Evolutionary conservation across 2,797 vertebrate genomes (phyloP), one percentile per base, ranked within the genome.

Genomic region (Danio aesculapii): DNA sequence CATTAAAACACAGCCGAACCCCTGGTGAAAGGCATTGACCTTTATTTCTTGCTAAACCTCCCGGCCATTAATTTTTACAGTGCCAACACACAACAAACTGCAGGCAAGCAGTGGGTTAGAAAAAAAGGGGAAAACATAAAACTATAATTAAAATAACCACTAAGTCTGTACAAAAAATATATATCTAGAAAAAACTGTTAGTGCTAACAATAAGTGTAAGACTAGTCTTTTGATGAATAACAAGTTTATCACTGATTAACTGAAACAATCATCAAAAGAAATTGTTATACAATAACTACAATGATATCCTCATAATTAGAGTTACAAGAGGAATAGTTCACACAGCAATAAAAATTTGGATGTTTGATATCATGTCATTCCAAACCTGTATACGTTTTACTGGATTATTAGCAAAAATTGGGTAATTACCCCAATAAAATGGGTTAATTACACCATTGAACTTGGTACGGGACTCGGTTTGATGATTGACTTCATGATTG

Each of bases 281-380:
- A 17, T 71, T 86, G 89, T 92, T 94, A 93, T 92, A 94, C 89
- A 93, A 94, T 94, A 92, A 94, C 93, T 93, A 93, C 90, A 86
- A 75, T 88, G 46, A 67, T 87, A 83, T 87, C 88, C 89, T 89
- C 82, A 87, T 87, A 83, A 89, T 90, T 82, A 75, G 62, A 85
- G 81, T 87, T 80, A 87, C 50, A 82, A 87, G 86, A 49, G 46
- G 12, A 71, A 55, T 21, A 17, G 52, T 63, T 77, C 88, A 81
- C 75, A 73, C 83, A 69, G 30, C 30, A 30, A 30, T 70, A 80
- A 68, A 63, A 70, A 84, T 81, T 85, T 3, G 3, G 68, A 81
- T 80, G 52, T 57, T 43, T 57, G 0, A 16, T 0, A 14, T 30
- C 30, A 30, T 57, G 16, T 5, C 43, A 11, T 19, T 59, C 13